phyloP scores from a whole-genome alignment of 1,140 invertebrate species.

The Ptiloglossa arizonensis region DNA sequence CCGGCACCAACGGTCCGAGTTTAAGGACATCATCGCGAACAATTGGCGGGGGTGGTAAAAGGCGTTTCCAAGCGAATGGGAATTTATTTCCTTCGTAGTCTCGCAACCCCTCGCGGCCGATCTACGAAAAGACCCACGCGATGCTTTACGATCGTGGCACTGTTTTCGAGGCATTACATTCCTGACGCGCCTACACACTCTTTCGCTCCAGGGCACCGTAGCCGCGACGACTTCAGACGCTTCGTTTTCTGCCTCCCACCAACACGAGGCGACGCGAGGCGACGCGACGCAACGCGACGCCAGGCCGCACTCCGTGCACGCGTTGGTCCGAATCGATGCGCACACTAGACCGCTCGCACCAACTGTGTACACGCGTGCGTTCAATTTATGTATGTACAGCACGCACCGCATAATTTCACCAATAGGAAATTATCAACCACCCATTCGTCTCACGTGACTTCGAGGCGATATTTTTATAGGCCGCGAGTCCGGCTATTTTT shows the following conservation, averaged over 20 bases:
- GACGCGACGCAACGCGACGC: not conserved
- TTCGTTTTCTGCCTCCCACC: conserved; percentile 42
- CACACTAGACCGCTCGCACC: not conserved
- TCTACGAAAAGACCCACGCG: conserved; percentile 51
- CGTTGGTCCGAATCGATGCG: conserved; percentile 3
- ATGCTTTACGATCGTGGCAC: conserved; percentile 55
- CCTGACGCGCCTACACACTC: conserved; percentile 58
- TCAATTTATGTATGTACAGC: conserved; percentile 22
- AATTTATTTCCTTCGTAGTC: conserved; percentile 31
- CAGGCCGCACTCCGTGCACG: not conserved
- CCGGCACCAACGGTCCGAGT: too few relatives aligned
- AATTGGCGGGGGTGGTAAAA: not conserved
- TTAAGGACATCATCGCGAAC: too few relatives aligned
- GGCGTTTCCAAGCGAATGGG: not conserved
- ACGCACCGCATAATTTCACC: conserved; percentile 31
- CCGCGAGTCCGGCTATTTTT: not conserved
- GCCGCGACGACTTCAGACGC: conserved; percentile 16
- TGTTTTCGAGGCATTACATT: conserved; percentile 54
- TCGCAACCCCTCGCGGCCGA: conserved; percentile 1
- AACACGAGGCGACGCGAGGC: not conserved
- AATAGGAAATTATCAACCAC: conserved; percentile 32
- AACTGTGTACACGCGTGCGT: not conserved
- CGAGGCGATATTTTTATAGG: not conserved
- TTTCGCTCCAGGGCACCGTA: conserved; percentile 22
- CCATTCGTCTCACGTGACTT: conserved; percentile 4